These are phyloP conservation scores for Tholera decimalis DNA, from an alignment of 2,888 invertebrate genomes.

Conservation along the genomic window DNA sequence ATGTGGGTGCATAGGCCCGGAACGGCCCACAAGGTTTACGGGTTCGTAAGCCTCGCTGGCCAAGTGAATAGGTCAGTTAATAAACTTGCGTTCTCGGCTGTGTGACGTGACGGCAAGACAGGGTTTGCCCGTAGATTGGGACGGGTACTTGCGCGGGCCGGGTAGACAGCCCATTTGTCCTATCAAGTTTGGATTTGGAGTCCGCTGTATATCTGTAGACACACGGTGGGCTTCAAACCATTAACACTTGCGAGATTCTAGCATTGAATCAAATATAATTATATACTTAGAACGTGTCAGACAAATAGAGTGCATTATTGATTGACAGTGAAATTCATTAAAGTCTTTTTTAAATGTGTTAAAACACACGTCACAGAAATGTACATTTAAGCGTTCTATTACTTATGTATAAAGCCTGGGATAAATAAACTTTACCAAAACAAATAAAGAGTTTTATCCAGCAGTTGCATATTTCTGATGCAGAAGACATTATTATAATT, in stretches of 20 bases:
- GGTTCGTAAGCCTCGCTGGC: conserved; percentile 40
- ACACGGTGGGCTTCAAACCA: no score
- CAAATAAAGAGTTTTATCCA: no score
- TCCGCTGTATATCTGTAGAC: conserved; percentile 13
- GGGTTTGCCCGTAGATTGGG: conserved; percentile 48
- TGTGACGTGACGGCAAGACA: conserved; percentile 40
- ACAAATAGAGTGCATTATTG: background rate
- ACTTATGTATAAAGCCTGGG: no score
- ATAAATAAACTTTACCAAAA: no score
- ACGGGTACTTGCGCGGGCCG: conserved; percentile 45
- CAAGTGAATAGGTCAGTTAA: conserved; percentile 47
- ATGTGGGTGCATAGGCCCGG: conserved; percentile 36
- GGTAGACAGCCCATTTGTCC: conserved; percentile 41
- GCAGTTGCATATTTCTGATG: no score
- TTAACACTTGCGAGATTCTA: conserved; percentile 1
- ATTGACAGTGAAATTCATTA: background rate
- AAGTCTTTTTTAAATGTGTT: conserved; percentile 2
- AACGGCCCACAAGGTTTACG: conserved; percentile 40
- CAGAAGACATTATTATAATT: no score
- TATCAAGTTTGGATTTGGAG: conserved; percentile 36
- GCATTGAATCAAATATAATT: background rate
- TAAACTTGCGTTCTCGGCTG: conserved; percentile 43
- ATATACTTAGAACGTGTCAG: background rate
- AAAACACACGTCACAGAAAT: background rate
- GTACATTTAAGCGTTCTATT: no score